These are phyloP conservation scores for Stegana nigrithorax DNA, from an alignment of 2,888 invertebrate genomes.

Conservation along the genomic window DNA sequence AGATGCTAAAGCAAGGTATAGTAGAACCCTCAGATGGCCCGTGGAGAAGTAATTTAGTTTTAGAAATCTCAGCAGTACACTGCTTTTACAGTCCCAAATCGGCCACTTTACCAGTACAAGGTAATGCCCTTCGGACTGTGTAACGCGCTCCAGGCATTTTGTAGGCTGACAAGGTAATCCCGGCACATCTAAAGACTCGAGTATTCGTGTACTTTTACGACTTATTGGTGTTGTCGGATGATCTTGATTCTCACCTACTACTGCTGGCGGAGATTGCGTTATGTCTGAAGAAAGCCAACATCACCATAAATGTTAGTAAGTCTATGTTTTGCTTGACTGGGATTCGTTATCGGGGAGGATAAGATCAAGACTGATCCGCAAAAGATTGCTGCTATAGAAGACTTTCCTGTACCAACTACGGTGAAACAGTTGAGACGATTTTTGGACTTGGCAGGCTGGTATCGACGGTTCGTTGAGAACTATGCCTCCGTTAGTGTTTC, in stretches of 20 bases:
- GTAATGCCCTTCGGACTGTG: constrained; percentile 32
- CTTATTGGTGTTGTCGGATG: constrained; percentile 24
- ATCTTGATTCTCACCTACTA: constrained; percentile 20
- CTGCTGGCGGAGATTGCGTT: too few species aligned
- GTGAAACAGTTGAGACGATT: too few species aligned
- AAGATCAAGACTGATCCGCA: too few species aligned
- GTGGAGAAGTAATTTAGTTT: neutral
- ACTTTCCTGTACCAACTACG: too few species aligned
- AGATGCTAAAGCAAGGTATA: neutral
- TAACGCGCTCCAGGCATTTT: constrained; percentile 29
- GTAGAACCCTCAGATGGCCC: neutral
- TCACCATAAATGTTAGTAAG: constrained; percentile 27
- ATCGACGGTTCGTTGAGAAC: too few species aligned
- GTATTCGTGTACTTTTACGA: constrained; percentile 33
- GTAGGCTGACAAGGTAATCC: constrained; percentile 23
- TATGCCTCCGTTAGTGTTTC: too few species aligned
- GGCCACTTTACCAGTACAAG: constrained; percentile 27
- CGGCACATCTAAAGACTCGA: too few species aligned
- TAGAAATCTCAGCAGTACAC: constrained; percentile 20
- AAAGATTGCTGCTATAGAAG: too few species aligned
- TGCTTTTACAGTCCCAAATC: constrained; percentile 32
- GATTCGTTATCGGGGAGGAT: constrained; percentile 19
- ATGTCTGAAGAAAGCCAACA: constrained; percentile 11
- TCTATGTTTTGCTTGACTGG: constrained; percentile 27
- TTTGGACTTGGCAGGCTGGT: too few species aligned